phyloP scores from a whole-genome alignment of 1,140 invertebrate species.

The Drosophila nannoptera region DNA sequence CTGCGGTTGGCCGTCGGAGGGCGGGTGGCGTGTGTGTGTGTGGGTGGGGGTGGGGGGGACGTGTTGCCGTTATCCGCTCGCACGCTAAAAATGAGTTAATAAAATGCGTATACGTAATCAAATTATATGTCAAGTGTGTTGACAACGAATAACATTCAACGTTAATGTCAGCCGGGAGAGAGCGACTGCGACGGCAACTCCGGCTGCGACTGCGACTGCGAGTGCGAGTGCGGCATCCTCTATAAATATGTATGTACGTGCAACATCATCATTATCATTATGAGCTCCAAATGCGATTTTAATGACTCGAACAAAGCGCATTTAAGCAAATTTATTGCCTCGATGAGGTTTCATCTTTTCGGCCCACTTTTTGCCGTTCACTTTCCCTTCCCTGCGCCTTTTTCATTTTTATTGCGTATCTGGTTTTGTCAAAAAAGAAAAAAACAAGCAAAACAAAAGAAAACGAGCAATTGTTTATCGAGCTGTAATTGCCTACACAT shows the following conservation, averaged over 20 bases:
- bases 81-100: conserved; percentile 73
- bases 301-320: conserved; percentile 73
- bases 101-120: conserved; percentile 77
- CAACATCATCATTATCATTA: conserved; percentile 30
- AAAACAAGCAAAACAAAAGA: too few species aligned
- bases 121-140: conserved; percentile 78
- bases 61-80: conserved; percentile 29
- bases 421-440: background rate
- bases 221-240: background rate
- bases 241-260: conserved; percentile 6
- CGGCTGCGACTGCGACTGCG: conserved; percentile 2
- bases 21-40: background rate
- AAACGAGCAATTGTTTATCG: background rate
- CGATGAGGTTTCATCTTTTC: conserved; percentile 33
- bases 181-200: background rate
- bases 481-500: background rate
- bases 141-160: conserved; percentile 71
- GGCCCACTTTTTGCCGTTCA: conserved; percentile 11
- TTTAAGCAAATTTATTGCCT: conserved; percentile 72
- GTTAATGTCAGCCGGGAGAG: conserved; percentile 60
- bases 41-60: background rate
- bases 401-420: background rate
- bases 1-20: background rate
- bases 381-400: background rate
- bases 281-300: conserved; percentile 69